These are phyloP conservation scores for Cydia amplana DNA, from an alignment of 1,140 invertebrate species.

Conservation along the genomic window DNA sequence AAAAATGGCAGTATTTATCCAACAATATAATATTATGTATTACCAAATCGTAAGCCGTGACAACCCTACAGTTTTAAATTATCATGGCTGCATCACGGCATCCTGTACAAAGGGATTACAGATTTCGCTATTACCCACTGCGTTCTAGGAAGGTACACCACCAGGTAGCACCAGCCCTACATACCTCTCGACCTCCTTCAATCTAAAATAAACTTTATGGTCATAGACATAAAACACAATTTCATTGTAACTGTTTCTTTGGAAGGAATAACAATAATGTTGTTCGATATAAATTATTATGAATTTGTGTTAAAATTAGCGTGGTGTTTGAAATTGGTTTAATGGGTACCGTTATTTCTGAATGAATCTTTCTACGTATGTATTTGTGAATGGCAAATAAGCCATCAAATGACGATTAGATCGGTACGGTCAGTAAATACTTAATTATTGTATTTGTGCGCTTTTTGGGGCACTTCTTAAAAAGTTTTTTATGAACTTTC, in stretches of 20 bases:
- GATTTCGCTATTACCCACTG: slow-evolving; percentile 66
- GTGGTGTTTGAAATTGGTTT: slow-evolving; percentile 44
- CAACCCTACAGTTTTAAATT: slow-evolving; percentile 66
- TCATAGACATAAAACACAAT: slow-evolving; percentile 29
- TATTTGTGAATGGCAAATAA: slow-evolving; percentile 49
- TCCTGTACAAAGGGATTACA: slow-evolving; percentile 74
- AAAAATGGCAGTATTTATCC: too few species aligned
- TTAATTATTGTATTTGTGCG: background rate
- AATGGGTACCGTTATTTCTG: slow-evolving; percentile 51
- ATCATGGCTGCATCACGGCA: slow-evolving; percentile 62
- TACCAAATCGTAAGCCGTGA: slow-evolving; percentile 31
- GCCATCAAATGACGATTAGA: slow-evolving; percentile 5
- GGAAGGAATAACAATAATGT: slow-evolving; percentile 24
- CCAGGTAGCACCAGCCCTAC: slow-evolving; percentile 65
- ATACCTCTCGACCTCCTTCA: slow-evolving; percentile 55
- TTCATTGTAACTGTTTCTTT: slow-evolving; percentile 21
- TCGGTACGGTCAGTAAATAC: slow-evolving; percentile 1
- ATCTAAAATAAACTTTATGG: slow-evolving; percentile 40
- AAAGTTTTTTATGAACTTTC: too few species aligned
- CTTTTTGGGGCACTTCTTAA: background rate
- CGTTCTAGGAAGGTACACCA: slow-evolving; percentile 72
- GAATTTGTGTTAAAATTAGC: slow-evolving; percentile 58
- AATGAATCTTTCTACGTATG: slow-evolving; percentile 52
- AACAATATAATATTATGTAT: too few species aligned
- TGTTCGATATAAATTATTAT: slow-evolving; percentile 42